Base-by-base conservation (phyloP, 2,888 invertebrate species). In the Acleris cristana region DNA sequence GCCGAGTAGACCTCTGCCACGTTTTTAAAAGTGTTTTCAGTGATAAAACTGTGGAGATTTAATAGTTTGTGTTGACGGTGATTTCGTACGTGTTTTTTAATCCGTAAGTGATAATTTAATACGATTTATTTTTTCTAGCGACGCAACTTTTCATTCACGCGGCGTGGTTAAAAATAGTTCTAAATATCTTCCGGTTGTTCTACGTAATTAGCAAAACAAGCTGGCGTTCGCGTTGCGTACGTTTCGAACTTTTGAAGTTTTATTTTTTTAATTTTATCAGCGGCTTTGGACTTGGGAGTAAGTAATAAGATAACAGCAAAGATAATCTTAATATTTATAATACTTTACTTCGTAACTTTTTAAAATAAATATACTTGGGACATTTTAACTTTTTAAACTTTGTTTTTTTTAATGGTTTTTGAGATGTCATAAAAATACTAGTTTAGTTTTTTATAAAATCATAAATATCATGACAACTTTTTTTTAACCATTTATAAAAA, bases 1-100 rank as follows among this genome's bases (percentile, higher is more conserved):
- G 74, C 73, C 79, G 79, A 76, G 72, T 71, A 69, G 56, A 44
- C 64, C 52, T 70, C 74, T 73, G 79, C 77, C 82, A 82, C 86
- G 83, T 85, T 84, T 79, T 72, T 65, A 75, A 81, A 82, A 83
- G 73, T 79, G 72, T 78, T 84, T 84, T 84, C 72, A 80, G 90
- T 90, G 88, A 83, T 84, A 84, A 82, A 79, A 76, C 77, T 75
- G 82, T 76, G 77, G 16, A 48, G 48, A 60, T 63, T 64, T 72
- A 62, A 60, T 26, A 30, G 19, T 40, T 52, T 49, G 48, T 55
- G 67, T 70, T 60, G 51, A 55, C 70, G 68, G 71, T 73, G 69
- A 63, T 64, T 69, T 69, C 77, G 74, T 75, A 70, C 64, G 70
- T 69, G 63, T 61, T 71, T 76, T 76, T 74, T 69, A 73, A 76